Evolutionary conservation across 2,113 vertebrate species (phyloP).

Genomic region (Puffinus mauretanicus): DNA sequence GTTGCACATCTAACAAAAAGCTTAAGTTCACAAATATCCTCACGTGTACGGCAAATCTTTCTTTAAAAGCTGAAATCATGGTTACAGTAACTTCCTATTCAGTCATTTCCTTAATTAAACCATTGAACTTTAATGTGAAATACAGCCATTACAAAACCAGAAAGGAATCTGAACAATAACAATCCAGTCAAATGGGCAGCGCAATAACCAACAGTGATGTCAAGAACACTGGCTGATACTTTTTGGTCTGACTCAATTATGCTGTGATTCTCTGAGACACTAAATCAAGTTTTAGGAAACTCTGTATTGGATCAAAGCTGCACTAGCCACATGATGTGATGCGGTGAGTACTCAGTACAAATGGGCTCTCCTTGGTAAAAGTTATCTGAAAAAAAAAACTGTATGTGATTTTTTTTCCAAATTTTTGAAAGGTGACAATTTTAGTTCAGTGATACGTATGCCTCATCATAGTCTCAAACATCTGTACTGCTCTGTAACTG

Average conservation of each 20-base stretch:
- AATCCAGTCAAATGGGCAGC: slow-evolving; percentile 13
- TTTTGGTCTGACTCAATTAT: slow-evolving; percentile 60
- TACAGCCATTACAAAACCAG: slow-evolving; percentile 60
- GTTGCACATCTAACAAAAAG: background rate
- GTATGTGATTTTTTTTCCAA: background rate
- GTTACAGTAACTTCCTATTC: slow-evolving; percentile 70
- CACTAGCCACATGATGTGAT: rapidly evolving
- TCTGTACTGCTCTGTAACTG: background rate
- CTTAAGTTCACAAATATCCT: slow-evolving; percentile 21
- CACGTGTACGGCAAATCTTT: slow-evolving; percentile 39
- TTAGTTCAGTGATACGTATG: background rate
- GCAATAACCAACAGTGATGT: slow-evolving; percentile 11
- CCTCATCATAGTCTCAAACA: background rate
- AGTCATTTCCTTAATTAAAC: slow-evolving; percentile 73
- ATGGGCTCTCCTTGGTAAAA: background rate
- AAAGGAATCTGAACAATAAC: slow-evolving; percentile 64
- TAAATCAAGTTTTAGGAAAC: background rate
- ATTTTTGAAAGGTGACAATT: background rate
- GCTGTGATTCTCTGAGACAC: background rate
- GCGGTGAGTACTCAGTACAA: background rate
- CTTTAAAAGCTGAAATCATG: slow-evolving; percentile 63
- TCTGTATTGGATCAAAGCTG: background rate
- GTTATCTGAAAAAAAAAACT: background rate
- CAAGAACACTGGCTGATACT: slow-evolving; percentile 45
- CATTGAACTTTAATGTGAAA: slow-evolving; percentile 68